A percentile compares a stretch with the other conserved stretches of the same genome.
Evolutionary conservation across 2,797 vertebrate genomes (phyloP).

Genomic region (Halcyon leucocephala): DNA sequence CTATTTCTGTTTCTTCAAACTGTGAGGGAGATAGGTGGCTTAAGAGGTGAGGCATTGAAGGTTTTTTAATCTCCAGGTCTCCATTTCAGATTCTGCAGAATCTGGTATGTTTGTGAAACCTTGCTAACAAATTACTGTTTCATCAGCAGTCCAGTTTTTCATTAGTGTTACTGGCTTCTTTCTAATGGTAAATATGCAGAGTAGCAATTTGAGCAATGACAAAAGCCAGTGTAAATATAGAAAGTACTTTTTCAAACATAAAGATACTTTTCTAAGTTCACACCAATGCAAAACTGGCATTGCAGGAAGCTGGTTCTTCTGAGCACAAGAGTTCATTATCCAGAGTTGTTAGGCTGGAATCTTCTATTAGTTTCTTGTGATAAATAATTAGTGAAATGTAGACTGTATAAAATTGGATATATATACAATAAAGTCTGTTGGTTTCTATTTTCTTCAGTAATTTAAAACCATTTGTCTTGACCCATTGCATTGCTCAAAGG

Average conservation of each 20-base stretch:
- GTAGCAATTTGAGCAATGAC: neutral
- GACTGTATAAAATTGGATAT: neutral
- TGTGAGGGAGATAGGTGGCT: neutral
- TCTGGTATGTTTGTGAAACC: neutral
- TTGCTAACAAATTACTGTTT: neutral
- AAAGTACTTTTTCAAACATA: neutral
- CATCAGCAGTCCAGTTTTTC: neutral
- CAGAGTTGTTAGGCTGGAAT: neutral
- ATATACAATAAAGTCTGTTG: neutral
- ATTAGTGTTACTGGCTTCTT: neutral
- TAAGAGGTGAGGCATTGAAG: neutral
- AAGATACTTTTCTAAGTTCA: neutral
- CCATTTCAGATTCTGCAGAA: neutral
- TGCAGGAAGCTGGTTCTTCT: neutral
- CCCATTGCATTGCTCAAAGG: neutral
- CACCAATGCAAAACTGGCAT: neutral
- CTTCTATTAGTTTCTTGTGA: neutral
- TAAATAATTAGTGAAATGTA: neutral
- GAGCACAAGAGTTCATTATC: neutral
- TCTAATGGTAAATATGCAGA: neutral
- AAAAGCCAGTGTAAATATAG: neutral
- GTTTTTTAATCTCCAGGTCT: neutral
- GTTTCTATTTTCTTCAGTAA: neutral
- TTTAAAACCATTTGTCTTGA: neutral
- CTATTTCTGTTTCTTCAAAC: conserved; percentile 25